phyloP scores from a whole-genome alignment of 2,888 invertebrate genomes.

The Agrochola lychnidis region DNA sequence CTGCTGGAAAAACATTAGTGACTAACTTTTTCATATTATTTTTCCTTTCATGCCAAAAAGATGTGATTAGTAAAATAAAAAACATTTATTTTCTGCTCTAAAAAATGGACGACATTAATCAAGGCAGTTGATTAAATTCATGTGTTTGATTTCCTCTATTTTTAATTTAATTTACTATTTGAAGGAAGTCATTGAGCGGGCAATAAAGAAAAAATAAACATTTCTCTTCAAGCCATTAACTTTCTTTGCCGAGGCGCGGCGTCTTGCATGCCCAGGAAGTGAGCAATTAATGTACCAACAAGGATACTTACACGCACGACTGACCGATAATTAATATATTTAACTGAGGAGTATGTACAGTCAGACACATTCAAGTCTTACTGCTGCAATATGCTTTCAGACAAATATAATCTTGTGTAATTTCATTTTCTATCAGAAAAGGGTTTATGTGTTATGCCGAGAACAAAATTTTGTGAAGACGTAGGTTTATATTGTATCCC shows the following conservation, averaged over 20 bases:
- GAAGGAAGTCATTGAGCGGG: slow-evolving; percentile 43
- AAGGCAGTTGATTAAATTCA: slow-evolving; percentile 30
- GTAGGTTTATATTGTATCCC: background rate
- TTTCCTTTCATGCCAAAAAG: background rate
- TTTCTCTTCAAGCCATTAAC: slow-evolving; percentile 47
- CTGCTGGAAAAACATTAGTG: background rate
- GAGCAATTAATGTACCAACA: slow-evolving; percentile 59
- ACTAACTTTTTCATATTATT: background rate
- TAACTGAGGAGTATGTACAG: slow-evolving; percentile 18
- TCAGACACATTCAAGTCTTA: slow-evolving; percentile 1
- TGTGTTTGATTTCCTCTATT: slow-evolving; percentile 14
- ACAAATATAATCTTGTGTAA: slow-evolving; percentile 5
- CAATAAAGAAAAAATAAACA: slow-evolving; percentile 23
- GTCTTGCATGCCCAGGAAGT: slow-evolving; percentile 56
- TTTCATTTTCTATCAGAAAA: slow-evolving; percentile 34
- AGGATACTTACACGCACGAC: slow-evolving; percentile 53
- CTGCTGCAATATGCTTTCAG: background rate
- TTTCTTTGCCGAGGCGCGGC: slow-evolving; percentile 48
- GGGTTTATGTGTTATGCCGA: slow-evolving; percentile 17
- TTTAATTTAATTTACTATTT: slow-evolving; percentile 8
- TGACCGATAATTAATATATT: slow-evolving; percentile 45
- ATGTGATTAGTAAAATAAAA: background rate
- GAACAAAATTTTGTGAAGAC: slow-evolving; percentile 9
- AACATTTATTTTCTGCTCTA: background rate
- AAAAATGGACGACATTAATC: slow-evolving; percentile 27